Conservation (phyloP, 2,888 invertebrate species). For the Omphaloscelis lunosa region DNA sequence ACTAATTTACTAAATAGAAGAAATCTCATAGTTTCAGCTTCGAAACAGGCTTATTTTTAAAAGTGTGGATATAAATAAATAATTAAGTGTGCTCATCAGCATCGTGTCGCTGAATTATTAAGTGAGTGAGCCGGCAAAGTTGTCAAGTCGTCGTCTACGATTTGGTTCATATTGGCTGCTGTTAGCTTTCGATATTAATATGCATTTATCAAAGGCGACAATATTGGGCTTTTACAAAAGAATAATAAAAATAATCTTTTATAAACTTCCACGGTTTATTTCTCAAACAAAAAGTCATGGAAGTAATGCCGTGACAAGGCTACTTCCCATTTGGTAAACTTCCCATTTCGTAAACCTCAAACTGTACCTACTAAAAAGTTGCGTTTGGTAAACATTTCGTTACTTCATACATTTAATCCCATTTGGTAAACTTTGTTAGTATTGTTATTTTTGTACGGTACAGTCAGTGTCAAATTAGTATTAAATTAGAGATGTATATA, state of each 20-base stretch:
- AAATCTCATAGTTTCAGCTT: slow-evolving; percentile 42
- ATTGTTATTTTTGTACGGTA: too few species aligned
- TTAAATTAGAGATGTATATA: too few species aligned
- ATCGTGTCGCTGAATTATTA: slow-evolving; percentile 56
- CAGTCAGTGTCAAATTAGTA: too few species aligned
- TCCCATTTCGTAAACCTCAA: too few species aligned
- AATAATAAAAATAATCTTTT: not conserved
- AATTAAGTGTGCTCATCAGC: slow-evolving; percentile 59
- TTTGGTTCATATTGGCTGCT: slow-evolving; percentile 18
- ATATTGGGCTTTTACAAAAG: not conserved
- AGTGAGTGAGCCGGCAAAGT: slow-evolving; percentile 25
- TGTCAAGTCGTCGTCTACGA: not conserved
- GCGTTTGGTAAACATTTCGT: too few species aligned
- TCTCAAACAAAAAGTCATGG: not conserved
- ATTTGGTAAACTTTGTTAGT: too few species aligned
- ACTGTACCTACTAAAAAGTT: too few species aligned
- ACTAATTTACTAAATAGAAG: slow-evolving; percentile 50
- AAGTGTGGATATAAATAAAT: slow-evolving; percentile 55
- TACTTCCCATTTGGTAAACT: too few species aligned
- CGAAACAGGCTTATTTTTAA: slow-evolving; percentile 44
- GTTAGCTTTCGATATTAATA: not conserved
- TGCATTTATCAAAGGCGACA: not conserved
- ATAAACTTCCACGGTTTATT: slow-evolving; percentile 1
- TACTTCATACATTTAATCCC: too few species aligned
- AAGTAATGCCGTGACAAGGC: too few species aligned